phyloP scores from a whole-genome alignment of 1,140 invertebrate genomes.

The Drosophila carrolli region DNA sequence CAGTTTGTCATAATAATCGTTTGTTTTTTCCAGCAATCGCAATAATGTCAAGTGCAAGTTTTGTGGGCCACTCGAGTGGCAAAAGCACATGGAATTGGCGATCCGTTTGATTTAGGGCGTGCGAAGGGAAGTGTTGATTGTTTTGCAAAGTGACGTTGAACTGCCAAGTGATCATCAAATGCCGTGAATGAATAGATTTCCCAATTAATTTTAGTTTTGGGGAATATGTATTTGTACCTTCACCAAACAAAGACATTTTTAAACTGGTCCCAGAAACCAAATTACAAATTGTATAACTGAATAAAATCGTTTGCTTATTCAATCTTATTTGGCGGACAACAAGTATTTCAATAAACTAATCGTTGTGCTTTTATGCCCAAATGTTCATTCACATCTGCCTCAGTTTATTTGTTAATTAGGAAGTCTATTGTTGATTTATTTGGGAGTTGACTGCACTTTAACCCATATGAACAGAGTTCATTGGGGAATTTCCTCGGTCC shows the following conservation, averaged over 20 bases:
- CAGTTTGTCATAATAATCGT: constrained; percentile 70
- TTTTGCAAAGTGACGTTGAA: background rate
- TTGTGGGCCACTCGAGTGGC: constrained; percentile 6
- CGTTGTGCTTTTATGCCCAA: too few relatives aligned
- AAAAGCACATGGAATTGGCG: constrained; percentile 1
- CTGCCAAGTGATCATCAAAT: background rate
- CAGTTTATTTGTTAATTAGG: background rate
- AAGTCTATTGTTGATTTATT: background rate
- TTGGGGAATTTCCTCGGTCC: background rate
- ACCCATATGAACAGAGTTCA: constrained; percentile 19
- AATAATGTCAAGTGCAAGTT: constrained; percentile 77
- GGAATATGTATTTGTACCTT: too few relatives aligned
- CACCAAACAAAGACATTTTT: too few relatives aligned
- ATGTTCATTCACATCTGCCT: too few relatives aligned
- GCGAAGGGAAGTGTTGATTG: background rate
- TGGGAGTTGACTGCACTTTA: background rate
- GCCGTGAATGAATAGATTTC: background rate
- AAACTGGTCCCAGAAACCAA: too few relatives aligned
- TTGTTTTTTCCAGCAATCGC: constrained; percentile 37
- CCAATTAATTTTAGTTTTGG: too few relatives aligned
- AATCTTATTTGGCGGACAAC: too few relatives aligned
- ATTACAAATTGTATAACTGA: too few relatives aligned
- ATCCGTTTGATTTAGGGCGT: background rate
- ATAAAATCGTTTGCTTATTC: too few relatives aligned
- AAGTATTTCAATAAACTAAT: too few relatives aligned